Evolutionary conservation across 1,140 invertebrate genomes (phyloP), one percentile per base, ranked within the genome.

Genomic region (Rhyzopertha dominica): DNA sequence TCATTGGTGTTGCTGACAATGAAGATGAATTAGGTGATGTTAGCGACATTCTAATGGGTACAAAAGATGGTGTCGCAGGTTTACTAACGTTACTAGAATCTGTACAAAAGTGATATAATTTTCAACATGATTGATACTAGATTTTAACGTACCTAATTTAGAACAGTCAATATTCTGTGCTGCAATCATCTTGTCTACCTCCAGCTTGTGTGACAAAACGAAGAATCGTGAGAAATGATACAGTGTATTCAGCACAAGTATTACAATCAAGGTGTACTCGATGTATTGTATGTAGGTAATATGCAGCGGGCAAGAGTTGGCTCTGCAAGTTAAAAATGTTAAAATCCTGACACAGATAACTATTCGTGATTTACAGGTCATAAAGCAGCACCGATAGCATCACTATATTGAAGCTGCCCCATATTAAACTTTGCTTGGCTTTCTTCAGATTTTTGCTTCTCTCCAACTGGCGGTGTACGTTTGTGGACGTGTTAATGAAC

Each of bases 181-280:
- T 14, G 55, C 45, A 9, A 64, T 72, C 3, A 69, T 63, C 5
- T 51, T 24, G 8, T 72, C 51, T 22, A 57, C 55, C 31, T 65
- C 59, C 2, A 47, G 49, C 19, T 42, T 45, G 4, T 68, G 45
- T 24, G 61, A 43, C 38, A 65, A 60, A 38, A 57, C 60, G 14
- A 68, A 29, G 53, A 71, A 71, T 43, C 63, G 66, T 18, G 32
- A 52, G 28, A 74, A 50, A 48, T 73, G 68, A 47, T 65, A 72
- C 3, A 68, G 4, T 1, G 64, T 49, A 51, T 72, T 73, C 1
- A 73, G 47, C 3, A 43, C 54, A 2, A 68, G 47, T 20, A 67
- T 30, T 9, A 56, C 14, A 16, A 58, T 49, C 0, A 64, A 18
- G 3, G 47, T 23, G 49, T 64, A 70, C 52, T 75, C 71, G 0